A percentile compares a stretch with the other conserved stretches of the same genome.
Conservation (phyloP, 2,797 vertebrate genomes). For the Furcifer pardalis region DNA sequence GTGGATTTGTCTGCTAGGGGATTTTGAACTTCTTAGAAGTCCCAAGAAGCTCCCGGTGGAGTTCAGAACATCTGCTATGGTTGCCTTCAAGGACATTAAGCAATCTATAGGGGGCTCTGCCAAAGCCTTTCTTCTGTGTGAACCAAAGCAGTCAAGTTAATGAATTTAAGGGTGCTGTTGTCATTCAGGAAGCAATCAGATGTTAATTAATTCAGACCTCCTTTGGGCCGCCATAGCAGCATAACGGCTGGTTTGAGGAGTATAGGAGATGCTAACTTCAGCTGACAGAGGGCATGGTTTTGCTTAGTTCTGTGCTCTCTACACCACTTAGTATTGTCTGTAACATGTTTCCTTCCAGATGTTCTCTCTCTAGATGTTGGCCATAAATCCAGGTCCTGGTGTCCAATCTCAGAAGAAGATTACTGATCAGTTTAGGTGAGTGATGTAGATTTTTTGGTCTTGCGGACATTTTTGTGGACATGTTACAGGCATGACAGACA, state of each 20-base stretch:
- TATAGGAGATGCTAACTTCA: not conserved
- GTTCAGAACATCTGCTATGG: constrained; percentile 36
- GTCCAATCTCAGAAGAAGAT: too few species aligned
- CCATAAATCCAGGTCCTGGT: too few species aligned
- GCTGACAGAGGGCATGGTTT: not conserved
- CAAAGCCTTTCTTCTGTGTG: constrained; percentile 28
- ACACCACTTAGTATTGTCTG: too few species aligned
- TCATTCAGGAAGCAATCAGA: not conserved
- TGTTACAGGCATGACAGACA: too few species aligned
- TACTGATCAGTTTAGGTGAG: too few species aligned
- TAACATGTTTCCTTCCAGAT: too few species aligned
- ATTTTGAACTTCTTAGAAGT: constrained; percentile 52
- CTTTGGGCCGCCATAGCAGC: not conserved
- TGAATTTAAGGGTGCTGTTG: constrained; percentile 24
- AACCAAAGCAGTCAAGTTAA: constrained; percentile 9
- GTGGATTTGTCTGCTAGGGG: constrained; percentile 53
- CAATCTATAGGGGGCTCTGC: constrained; percentile 43
- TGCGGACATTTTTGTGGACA: too few species aligned
- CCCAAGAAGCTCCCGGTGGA: constrained; percentile 19
- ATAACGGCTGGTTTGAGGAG: not conserved
- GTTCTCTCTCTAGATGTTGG: too few species aligned
- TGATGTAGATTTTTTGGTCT: too few species aligned
- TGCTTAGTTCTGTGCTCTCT: not conserved
- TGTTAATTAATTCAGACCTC: not conserved
- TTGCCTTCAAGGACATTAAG: constrained; percentile 55